Evolutionary conservation across 2,888 invertebrate genomes (phyloP), one percentile per base, ranked within the genome.

Genomic region (Phyllotreta cruciferae): DNA sequence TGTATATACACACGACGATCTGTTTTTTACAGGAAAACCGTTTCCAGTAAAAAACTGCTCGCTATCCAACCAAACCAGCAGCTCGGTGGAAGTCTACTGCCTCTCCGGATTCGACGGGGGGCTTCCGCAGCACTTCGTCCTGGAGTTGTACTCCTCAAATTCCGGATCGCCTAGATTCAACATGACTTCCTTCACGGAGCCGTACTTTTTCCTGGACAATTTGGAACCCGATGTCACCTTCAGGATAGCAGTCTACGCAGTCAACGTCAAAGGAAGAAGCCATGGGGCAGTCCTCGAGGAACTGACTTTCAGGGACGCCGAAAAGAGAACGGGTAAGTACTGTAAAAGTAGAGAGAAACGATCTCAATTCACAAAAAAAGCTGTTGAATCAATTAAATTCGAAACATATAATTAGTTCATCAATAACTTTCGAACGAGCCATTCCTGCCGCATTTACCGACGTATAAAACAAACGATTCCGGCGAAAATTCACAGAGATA

Each of bases 31-130:
- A 93, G 94, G 92, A 66, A 89, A 92, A 79, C 94, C 94, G 41
- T 92, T 91, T 79, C 87, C 91, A 57, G 93, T 94, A 54, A 88
- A 89, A 66, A 94, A 94, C 83, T 94, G 94, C 82, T 87, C 90
- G 57, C 83, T 93, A 72, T 90, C 90, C 80, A 94, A 94, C 82
- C 91, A 92, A 80, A 94, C 94, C 10, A 88, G 90, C 75, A 91
- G 90, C 74, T 90, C 91, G 65, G 91, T 92, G 72, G 81, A 81
- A 64, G 91, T 94, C 71, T 88, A 88, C 75, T 94, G 94, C 80
- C 86, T 90, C 76, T 85, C 92, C 24, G 92, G 92, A 72, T 94
- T 93, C 83, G 94, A 94, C 83, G 94, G 94, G 64, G 94, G 94
- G 69, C 86, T 94, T 75, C 92, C 93, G 64, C 94, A 94, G 83